Evolutionary conservation across 2,888 invertebrate genomes (phyloP).

Genomic region (Tetrapedia diversipes): DNA sequence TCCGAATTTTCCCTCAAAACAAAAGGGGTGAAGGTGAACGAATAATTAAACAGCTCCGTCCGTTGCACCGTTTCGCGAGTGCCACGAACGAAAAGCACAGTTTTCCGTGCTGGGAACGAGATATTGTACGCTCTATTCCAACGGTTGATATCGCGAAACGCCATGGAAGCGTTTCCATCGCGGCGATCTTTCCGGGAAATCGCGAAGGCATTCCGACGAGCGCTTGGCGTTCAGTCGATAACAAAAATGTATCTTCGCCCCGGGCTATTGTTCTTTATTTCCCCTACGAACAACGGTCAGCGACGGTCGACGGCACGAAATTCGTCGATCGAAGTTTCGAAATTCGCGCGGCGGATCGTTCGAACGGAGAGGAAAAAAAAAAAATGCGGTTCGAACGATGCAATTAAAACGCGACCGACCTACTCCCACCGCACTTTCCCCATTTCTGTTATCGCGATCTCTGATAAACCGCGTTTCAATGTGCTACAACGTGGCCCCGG

Average conservation of each 20-base stretch:
- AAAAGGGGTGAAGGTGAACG: too few species aligned
- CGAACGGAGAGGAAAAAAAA: slow-evolving; percentile 1
- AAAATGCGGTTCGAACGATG: neutral
- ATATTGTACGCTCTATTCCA: too few species aligned
- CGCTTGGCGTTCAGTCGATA: too few species aligned
- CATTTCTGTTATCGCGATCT: neutral
- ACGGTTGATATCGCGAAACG: neutral
- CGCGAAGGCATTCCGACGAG: slow-evolving; percentile 1
- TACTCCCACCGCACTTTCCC: too few species aligned
- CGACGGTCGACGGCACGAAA: too few species aligned
- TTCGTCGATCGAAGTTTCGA: slow-evolving; percentile 2
- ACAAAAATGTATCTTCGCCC: slow-evolving; percentile 22
- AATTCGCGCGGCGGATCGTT: slow-evolving; percentile 1
- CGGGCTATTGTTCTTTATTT: slow-evolving; percentile 28
- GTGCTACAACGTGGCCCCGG: neutral
- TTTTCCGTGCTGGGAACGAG: too few species aligned
- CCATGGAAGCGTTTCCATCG: neutral
- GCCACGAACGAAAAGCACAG: too few species aligned
- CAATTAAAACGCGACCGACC: slow-evolving; percentile 1
- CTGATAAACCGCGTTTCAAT: slow-evolving; percentile 3
- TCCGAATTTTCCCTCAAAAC: too few species aligned
- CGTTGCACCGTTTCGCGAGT: too few species aligned
- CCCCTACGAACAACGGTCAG: slow-evolving; percentile 14
- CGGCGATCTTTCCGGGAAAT: neutral
- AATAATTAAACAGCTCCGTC: too few species aligned